A percentile compares a stretch with the other conserved stretches of the same genome.
Conservation (phyloP, 2,113 vertebrate genomes). For the Lepidothrix coronata region DNA sequence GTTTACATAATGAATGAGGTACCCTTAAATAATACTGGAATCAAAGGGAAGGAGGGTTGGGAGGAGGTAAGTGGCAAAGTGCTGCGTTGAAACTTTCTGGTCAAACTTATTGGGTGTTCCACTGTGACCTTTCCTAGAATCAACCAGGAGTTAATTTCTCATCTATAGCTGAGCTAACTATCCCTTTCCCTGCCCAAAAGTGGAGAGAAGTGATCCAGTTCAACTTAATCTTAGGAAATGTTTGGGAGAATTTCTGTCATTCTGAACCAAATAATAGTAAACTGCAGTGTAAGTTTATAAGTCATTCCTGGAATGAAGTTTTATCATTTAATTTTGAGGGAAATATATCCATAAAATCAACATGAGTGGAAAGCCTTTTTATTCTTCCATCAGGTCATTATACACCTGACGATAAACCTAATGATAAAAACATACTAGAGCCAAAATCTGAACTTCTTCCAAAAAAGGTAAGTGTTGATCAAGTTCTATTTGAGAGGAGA, state of each 20-base stretch:
- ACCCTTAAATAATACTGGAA: neutral
- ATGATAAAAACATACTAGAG: neutral
- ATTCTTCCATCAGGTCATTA: neutral
- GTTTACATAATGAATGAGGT: neutral
- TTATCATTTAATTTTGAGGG: neutral
- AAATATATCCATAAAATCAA: neutral
- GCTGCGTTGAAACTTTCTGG: neutral
- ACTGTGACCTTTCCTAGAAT: neutral
- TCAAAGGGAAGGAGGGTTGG: neutral
- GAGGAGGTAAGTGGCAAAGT: neutral
- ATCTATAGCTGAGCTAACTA: neutral
- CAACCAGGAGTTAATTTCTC: neutral
- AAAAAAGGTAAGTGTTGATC: constrained; percentile 60
- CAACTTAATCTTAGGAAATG: neutral
- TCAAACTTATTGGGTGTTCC: neutral
- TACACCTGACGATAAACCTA: neutral
- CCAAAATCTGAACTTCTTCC: neutral
- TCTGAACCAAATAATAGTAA: neutral
- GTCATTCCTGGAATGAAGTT: neutral
- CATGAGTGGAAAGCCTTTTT: neutral
- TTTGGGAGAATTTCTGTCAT: neutral
- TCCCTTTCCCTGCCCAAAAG: neutral
- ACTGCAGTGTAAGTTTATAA: neutral
- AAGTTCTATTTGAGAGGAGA: neutral
- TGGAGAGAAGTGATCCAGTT: neutral